These are phyloP conservation scores for Agrochola circellaris DNA, from an alignment of 2,888 invertebrate species.

Conservation along the genomic window DNA sequence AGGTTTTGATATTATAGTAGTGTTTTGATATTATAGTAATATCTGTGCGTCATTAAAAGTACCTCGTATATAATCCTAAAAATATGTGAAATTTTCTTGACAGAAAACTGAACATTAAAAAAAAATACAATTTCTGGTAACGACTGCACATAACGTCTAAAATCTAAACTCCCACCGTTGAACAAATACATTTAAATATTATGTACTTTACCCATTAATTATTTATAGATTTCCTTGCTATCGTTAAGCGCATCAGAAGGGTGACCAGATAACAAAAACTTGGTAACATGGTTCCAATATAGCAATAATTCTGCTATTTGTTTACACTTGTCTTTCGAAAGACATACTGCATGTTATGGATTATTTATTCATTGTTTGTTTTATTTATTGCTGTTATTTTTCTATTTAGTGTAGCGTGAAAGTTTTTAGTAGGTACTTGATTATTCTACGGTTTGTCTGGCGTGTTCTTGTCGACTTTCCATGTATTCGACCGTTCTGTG, in stretches of 20 bases:
- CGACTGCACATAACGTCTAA: conserved; percentile 13
- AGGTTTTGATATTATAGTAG: neutral
- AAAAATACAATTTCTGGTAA: neutral
- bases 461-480: conserved; percentile 1
- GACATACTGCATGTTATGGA: conserved; percentile 63
- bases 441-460: neutral
- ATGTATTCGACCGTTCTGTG: neutral
- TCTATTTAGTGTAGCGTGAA: conserved; percentile 58
- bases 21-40: neutral
- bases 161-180: conserved; percentile 21
- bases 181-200: conserved; percentile 48
- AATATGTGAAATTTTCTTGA: neutral
- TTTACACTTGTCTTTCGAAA: conserved; percentile 66
- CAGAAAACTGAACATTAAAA: too few relatives aligned
- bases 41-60: too few relatives aligned
- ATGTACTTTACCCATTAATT: conserved; percentile 54
- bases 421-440: conserved; percentile 49
- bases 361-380: conserved; percentile 67
- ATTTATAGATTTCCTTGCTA: conserved; percentile 59
- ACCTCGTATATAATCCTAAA: neutral
- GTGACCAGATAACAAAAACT: conserved; percentile 57
- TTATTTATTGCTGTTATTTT: conserved; percentile 58
- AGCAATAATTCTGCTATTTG: conserved; percentile 63
- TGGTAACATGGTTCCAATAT: conserved; percentile 42
- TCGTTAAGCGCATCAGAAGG: conserved; percentile 58